Conservation (phyloP, 2,888 invertebrate species). For the Nephrotoma appendiculata region DNA sequence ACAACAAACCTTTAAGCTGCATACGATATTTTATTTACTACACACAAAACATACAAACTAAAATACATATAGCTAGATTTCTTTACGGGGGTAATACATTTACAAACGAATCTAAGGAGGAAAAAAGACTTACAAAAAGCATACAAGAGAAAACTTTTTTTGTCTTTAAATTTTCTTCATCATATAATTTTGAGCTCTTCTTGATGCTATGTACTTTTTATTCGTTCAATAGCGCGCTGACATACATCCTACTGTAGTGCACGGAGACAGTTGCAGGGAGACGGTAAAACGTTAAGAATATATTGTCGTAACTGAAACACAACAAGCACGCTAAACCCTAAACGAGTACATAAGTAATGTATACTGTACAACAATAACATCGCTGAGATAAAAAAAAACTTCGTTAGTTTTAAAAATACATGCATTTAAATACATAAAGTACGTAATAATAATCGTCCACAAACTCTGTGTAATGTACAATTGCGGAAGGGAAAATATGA, state of each 20-base stretch:
- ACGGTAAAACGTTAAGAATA: background rate
- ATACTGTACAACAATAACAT: background rate
- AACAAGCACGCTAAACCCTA: background rate
- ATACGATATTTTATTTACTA: background rate
- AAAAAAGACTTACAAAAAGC: background rate
- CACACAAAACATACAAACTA: background rate
- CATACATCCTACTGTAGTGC: background rate
- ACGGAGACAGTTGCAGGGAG: background rate
- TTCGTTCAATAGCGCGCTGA: background rate
- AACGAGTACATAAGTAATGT: background rate
- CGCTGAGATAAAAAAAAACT: background rate
- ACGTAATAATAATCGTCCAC: background rate
- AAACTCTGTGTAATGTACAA: background rate
- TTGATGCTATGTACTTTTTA: background rate
- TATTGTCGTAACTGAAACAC: background rate
- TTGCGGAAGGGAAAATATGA: background rate
- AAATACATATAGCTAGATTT: background rate
- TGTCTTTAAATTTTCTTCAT: background rate
- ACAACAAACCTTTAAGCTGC: background rate
- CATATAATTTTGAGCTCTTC: background rate
- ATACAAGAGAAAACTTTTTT: background rate
- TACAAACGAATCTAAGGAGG: background rate
- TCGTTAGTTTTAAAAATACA: background rate
- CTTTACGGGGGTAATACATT: background rate
- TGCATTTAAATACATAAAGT: background rate